Evolutionary conservation across 2,888 invertebrate species (phyloP).

Genomic region (Lycocerus yunnanus): DNA sequence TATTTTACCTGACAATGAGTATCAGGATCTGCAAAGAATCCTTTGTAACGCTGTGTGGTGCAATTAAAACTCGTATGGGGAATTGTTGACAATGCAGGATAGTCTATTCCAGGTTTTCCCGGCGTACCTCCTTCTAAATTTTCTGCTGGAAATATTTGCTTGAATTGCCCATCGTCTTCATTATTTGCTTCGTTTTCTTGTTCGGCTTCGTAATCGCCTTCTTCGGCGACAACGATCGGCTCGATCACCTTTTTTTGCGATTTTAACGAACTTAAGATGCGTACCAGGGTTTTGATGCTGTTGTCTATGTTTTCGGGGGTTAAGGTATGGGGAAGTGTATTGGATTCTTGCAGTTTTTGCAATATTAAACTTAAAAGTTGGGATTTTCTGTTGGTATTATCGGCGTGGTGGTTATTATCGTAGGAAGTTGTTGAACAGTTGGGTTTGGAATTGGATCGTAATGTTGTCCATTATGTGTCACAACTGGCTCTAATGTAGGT

Average conservation of each 20-base stretch:
- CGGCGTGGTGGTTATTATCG: background rate
- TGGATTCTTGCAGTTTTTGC: constrained; percentile 74
- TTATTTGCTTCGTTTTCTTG: constrained; percentile 46
- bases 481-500: constrained; percentile 31
- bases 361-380: constrained; percentile 62
- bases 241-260: constrained; percentile 52
- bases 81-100: constrained; percentile 76
- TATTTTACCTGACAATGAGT: constrained; percentile 79
- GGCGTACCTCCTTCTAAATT: constrained; percentile 65
- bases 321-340: constrained; percentile 75
- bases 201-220: constrained; percentile 37
- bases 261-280: constrained; percentile 73
- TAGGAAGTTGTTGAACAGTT: background rate
- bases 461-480: background rate
- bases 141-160: constrained; percentile 54
- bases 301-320: constrained; percentile 79
- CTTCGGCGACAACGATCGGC: constrained; percentile 52
- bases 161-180: constrained; percentile 41
- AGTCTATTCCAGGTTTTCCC: constrained; percentile 77
- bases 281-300: constrained; percentile 76
- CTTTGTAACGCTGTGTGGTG: constrained; percentile 84
- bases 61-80: constrained; percentile 80
- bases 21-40: constrained; percentile 88
- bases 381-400: constrained; percentile 38
- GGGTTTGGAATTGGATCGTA: constrained; percentile 26